Evolutionary conservation across 2,888 invertebrate genomes (phyloP).

Genomic region (Galeopsomyia nigrocyanea): DNA sequence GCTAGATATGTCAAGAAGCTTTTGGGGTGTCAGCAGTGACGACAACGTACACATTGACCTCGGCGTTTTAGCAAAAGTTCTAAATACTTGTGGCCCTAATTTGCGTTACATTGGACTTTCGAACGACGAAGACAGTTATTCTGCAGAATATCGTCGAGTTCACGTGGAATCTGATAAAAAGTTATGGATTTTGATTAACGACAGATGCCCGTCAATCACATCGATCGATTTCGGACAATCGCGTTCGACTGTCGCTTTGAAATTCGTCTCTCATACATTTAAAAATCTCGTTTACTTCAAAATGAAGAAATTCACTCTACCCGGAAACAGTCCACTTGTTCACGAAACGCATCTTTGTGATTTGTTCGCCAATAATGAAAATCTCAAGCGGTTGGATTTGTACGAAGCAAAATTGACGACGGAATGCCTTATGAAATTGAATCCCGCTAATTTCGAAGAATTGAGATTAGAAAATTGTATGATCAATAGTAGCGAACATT

Average conservation of each 20-base stretch:
- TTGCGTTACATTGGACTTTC: neutral
- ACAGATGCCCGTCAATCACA: neutral
- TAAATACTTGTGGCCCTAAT: neutral
- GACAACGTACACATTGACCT: neutral
- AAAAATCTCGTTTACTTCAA: neutral
- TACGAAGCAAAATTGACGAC: neutral
- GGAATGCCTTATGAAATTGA: neutral
- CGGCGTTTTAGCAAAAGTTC: neutral
- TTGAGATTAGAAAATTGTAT: neutral
- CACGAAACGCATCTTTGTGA: neutral
- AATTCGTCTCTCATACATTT: neutral
- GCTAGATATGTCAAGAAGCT: neutral
- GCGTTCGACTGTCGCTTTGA: neutral
- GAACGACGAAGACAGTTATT: neutral
- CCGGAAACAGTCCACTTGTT: too few relatives aligned
- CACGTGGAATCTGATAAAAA: constrained; percentile 1
- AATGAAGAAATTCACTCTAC: neutral
- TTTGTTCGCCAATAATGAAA: neutral
- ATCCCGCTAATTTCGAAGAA: neutral
- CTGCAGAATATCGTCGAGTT: neutral
- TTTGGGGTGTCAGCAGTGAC: constrained; percentile 1
- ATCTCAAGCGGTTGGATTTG: neutral
- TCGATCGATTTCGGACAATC: neutral
- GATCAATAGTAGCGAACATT: too few relatives aligned
- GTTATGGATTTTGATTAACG: neutral